A percentile compares a stretch with the other conserved stretches of the same genome.
Evolutionary conservation across 2,888 invertebrate species (phyloP).

Genomic region (Melinaea menophilus): DNA sequence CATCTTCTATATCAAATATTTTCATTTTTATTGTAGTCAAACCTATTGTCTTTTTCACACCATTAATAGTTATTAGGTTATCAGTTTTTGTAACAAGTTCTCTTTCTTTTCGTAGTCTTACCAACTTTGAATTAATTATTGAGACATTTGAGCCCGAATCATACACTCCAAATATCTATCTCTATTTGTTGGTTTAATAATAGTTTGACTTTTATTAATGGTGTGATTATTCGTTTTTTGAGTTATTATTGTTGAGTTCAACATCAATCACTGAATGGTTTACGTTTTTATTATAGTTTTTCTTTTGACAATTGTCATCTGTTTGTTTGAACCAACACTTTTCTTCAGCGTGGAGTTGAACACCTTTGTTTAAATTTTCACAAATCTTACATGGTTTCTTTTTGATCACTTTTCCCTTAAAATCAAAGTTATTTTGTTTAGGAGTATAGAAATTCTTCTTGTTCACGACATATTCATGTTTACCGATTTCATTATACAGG

Average conservation of each 20-base stretch:
- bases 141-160: slow-evolving; percentile 37
- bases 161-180: slow-evolving; percentile 32
- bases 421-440: background rate
- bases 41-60: too few relatives aligned
- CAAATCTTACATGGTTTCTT: slow-evolving; percentile 16
- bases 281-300: slow-evolving; percentile 23
- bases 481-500: too few relatives aligned
- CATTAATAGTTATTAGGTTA: too few relatives aligned
- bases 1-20: too few relatives aligned
- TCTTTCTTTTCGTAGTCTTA: too few relatives aligned
- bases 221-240: too few relatives aligned
- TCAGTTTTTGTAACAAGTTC: too few relatives aligned
- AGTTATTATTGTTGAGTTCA: slow-evolving; percentile 33
- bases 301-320: too few relatives aligned
- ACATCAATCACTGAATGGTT: slow-evolving; percentile 27
- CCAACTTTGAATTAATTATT: slow-evolving; percentile 36
- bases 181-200: slow-evolving; percentile 30
- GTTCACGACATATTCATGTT: too few relatives aligned
- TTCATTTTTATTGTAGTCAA: too few relatives aligned
- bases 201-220: slow-evolving; percentile 36
- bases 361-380: slow-evolving; percentile 23
- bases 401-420: slow-evolving; percentile 5
- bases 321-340: too few relatives aligned
- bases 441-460: too few relatives aligned
- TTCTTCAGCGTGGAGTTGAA: slow-evolving; percentile 24